Base-by-base conservation (phyloP, 2,797 vertebrate species). In the Eidolon dupreanum region DNA sequence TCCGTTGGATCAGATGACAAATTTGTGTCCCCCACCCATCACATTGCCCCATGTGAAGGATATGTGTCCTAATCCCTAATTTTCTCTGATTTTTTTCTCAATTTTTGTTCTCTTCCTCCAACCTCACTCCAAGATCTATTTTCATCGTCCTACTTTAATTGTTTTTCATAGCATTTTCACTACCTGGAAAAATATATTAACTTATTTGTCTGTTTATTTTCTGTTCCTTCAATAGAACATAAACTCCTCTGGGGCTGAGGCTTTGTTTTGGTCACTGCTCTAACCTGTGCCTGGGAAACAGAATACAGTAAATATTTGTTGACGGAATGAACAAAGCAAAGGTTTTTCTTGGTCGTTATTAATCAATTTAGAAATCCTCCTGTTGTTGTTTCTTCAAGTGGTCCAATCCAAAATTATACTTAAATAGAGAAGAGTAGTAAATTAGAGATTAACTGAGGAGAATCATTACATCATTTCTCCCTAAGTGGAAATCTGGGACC, bases 401-500 rank as follows among this genome's bases (percentile, higher is more conserved):
- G 43, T 22, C 68, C 15, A 31, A 12, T 46, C 33, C 92, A 95
- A 88, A 87, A 93, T 84, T 93, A 65, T 51, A 95, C 38, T 79
- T 78, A 86, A 59, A 49, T 74, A 71, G 85, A 87, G n/a, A 78
- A 57, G 17, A 82, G 20, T 38, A n/a, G 46, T 28, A 87, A 89
- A 46, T 74, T 77, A 90, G 59, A 85, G 20, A 59, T 74, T 22
- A 83, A 66, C 13, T 49, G 33, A 41, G 20, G 17, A 66, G 49
- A 63, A 36, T 90, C 51, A 49, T 65, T 55, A 70, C 51, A 31
- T 12, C 88, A 84, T 66, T 87, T 79, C 86, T 88, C 9, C 9
- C 4, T 65, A 41, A 51, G 28, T 93, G 33, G 43, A 95, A 77
- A 61, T 59, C 46, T 46, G 38, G 65, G 24, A 61, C 2, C n/a